Conservation (phyloP, 2,797 vertebrate species). For the Rhynchotus rufescens region DNA sequence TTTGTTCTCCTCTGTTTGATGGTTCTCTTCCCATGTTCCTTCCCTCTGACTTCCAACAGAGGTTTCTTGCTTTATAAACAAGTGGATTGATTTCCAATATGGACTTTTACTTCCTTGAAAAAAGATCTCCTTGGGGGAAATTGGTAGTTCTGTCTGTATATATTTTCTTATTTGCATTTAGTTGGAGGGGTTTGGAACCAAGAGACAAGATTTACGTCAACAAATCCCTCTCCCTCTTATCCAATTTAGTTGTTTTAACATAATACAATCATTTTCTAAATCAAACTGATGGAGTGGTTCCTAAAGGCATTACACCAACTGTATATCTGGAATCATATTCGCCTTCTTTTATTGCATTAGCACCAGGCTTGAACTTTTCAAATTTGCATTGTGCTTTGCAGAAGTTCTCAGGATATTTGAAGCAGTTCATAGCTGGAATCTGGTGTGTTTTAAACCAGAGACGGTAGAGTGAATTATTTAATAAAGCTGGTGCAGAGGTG, state of each 20-base stretch:
- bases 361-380: constrained; percentile 62
- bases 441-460: background rate
- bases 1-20: constrained; percentile 5
- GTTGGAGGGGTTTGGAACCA: constrained; percentile 25
- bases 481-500: background rate
- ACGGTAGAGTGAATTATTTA: background rate
- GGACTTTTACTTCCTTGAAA: constrained; percentile 38
- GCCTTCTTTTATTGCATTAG: constrained; percentile 69
- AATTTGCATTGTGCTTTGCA: constrained; percentile 60
- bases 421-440: constrained; percentile 15
- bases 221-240: constrained; percentile 54
- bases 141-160: background rate
- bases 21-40: background rate
- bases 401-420: constrained; percentile 48
- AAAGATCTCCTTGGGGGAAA: constrained; percentile 23
- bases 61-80: constrained; percentile 46
- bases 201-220: constrained; percentile 62
- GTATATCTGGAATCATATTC: constrained; percentile 70
- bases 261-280: constrained; percentile 72
- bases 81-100: constrained; percentile 43
- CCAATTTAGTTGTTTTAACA: constrained; percentile 66
- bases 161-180: constrained; percentile 60
- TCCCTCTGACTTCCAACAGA: constrained; percentile 16
- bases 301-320: constrained; percentile 69
- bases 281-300: constrained; percentile 63